Evolutionary conservation across 2,113 vertebrate genomes (phyloP).

Genomic region (Carassius auratus): DNA sequence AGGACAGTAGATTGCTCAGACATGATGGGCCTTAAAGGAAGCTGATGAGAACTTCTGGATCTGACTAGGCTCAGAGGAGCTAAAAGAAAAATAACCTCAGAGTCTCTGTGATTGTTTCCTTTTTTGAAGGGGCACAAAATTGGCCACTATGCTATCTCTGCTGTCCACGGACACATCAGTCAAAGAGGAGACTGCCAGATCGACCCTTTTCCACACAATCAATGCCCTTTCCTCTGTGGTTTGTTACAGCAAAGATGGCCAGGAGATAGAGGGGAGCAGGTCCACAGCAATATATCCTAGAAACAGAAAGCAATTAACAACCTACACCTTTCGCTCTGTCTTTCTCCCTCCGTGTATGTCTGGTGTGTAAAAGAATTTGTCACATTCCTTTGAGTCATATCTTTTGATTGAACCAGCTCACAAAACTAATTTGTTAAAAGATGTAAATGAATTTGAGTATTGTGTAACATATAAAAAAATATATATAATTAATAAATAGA

Average conservation of each 20-base stretch:
- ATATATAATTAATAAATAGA: background rate
- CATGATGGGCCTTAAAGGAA: conserved; percentile 64
- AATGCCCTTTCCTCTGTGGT: conserved; percentile 70
- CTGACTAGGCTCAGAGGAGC: conserved; percentile 63
- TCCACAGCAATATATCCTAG: conserved; percentile 18
- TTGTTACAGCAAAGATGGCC: conserved; percentile 71
- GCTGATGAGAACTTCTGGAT: conserved; percentile 73
- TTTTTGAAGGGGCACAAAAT: conserved; percentile 69
- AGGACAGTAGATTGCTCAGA: conserved; percentile 66
- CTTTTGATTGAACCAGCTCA: background rate
- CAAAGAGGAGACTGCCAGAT: conserved; percentile 69
- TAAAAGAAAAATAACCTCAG: conserved; percentile 57
- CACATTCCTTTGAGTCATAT: background rate
- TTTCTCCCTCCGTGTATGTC: background rate
- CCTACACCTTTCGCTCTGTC: background rate
- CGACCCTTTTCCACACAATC: conserved; percentile 72
- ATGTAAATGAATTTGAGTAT: background rate
- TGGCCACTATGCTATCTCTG: conserved; percentile 78
- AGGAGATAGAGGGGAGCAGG: conserved; percentile 66
- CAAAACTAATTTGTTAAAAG: background rate
- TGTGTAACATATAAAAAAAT: background rate
- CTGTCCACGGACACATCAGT: conserved; percentile 76
- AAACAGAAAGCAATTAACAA: conserved; percentile 44
- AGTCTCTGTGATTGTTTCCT: conserved; percentile 67
- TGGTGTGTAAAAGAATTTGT: background rate